phyloP scores from a whole-genome alignment of 2,113 vertebrate genomes.

The Calypte anna region DNA sequence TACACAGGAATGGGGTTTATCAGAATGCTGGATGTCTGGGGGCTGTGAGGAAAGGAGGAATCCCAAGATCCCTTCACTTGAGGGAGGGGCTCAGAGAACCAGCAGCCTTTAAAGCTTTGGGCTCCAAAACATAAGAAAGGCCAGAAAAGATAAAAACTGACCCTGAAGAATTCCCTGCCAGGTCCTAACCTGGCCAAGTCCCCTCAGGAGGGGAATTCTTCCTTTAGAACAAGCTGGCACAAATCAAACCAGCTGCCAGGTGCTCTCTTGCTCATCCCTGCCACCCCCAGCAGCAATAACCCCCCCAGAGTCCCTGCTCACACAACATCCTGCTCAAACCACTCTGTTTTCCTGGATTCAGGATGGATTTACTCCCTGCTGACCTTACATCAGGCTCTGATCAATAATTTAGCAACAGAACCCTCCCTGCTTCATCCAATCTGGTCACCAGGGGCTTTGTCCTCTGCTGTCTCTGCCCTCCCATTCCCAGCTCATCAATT shows the following conservation, averaged over 20 bases:
- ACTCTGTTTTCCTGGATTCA: not conserved
- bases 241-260: not conserved
- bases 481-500: not conserved
- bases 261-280: not conserved
- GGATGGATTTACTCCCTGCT: not conserved
- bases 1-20: not conserved
- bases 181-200: not conserved
- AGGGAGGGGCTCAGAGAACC: not conserved
- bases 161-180: not conserved
- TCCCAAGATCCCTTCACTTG: not conserved
- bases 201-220: not conserved
- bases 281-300: not conserved
- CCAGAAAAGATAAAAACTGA: not conserved
- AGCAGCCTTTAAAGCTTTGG: not conserved
- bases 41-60: not conserved
- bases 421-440: not conserved
- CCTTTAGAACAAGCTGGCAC: not conserved
- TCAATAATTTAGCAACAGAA: not conserved
- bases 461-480: not conserved
- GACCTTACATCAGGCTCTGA: not conserved
- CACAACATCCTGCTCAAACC: not conserved
- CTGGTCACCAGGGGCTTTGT: not conserved
- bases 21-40: not conserved
- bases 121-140: not conserved
- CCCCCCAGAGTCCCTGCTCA: fast-evolving